Conservation (phyloP, 2,888 invertebrate species). For the Mechanitis mazaeus region DNA sequence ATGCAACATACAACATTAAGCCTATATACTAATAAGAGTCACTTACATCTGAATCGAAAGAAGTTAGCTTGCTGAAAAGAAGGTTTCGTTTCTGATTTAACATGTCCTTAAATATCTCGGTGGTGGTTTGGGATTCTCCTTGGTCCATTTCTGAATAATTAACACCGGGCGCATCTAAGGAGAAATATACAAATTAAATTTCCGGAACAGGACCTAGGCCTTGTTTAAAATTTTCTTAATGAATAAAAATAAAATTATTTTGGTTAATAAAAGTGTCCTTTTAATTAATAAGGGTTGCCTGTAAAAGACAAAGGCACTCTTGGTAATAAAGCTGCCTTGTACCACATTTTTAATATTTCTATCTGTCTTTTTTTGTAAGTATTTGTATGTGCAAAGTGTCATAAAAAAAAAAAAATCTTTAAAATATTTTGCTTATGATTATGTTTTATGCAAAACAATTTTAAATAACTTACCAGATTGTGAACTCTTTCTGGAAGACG, state of each 20-base stretch:
- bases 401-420: too few relatives aligned
- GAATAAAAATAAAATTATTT: too few relatives aligned
- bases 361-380: too few relatives aligned
- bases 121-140: constrained; percentile 83
- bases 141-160: constrained; percentile 80
- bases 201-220: too few relatives aligned
- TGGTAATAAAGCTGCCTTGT: too few relatives aligned
- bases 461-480: constrained; percentile 70
- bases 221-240: too few relatives aligned
- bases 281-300: too few relatives aligned
- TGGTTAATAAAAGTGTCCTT: too few relatives aligned
- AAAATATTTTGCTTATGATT: neutral
- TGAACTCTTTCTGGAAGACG: constrained; percentile 82
- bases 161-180: constrained; percentile 72
- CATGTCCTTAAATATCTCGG: constrained; percentile 96
- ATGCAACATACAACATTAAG: constrained; percentile 4
- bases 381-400: too few relatives aligned
- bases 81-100: constrained; percentile 93
- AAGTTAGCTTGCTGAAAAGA: constrained; percentile 90
- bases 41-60: constrained; percentile 94
- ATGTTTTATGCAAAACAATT: neutral
- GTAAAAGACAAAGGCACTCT: too few relatives aligned
- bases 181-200: neutral
- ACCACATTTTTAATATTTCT: too few relatives aligned
- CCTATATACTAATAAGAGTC: constrained; percentile 25